A percentile compares a stretch with the other conserved stretches of the same genome.
Evolutionary conservation across 2,888 invertebrate genomes (phyloP).

Genomic region (Tachina fera): DNA sequence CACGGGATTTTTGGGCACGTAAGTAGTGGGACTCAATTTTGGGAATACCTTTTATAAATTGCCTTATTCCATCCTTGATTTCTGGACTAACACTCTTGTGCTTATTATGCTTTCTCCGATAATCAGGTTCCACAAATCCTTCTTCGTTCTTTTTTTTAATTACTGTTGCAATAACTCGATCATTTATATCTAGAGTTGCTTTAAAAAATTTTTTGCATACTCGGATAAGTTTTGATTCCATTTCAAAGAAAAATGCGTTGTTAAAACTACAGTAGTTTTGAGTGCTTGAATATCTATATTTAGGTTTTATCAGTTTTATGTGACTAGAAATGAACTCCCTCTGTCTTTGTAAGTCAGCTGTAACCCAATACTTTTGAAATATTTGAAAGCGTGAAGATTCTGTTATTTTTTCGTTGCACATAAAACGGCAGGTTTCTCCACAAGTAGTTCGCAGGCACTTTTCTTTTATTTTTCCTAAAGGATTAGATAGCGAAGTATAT

Average conservation of each 20-base stretch:
- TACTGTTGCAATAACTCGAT: too few species aligned
- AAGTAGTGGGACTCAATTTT: too few species aligned
- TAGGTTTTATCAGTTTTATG: not conserved
- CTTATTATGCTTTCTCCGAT: too few species aligned
- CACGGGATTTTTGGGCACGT: too few species aligned
- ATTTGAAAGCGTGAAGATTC: not conserved
- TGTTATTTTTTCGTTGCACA: too few species aligned
- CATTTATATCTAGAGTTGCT: not conserved
- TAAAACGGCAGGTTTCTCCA: not conserved
- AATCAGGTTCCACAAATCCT: too few species aligned
- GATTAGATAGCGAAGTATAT: not conserved
- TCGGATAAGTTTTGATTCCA: not conserved
- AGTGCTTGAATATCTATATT: not conserved
- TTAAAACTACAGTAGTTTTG: not conserved
- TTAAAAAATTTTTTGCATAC: conserved; percentile 5
- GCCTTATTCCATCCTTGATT: too few species aligned
- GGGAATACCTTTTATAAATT: too few species aligned
- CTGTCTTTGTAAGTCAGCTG: not conserved
- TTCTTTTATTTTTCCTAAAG: not conserved
- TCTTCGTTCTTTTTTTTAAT: too few species aligned
- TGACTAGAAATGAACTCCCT: too few species aligned
- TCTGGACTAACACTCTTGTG: too few species aligned
- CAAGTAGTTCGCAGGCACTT: conserved; percentile 1
- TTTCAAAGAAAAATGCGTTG: not conserved
- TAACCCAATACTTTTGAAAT: conserved; percentile 6